Evolutionary conservation across 2,888 invertebrate genomes (phyloP), one percentile per base, ranked within the genome.

Genomic region (Drosophila meridionalis): DNA sequence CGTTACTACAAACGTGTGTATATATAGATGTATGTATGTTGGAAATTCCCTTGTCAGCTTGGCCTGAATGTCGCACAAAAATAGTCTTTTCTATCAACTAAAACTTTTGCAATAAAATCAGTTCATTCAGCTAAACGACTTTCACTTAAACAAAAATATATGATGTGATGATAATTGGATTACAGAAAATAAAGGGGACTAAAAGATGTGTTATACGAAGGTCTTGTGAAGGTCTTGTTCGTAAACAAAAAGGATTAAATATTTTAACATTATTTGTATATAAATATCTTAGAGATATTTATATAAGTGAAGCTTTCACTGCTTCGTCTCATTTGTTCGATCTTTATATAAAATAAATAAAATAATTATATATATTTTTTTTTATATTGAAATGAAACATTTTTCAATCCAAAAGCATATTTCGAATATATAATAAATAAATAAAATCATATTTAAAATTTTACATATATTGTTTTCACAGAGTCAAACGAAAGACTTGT

Each of bases 91-190:
- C 28, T 43, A 34, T n/a, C 55, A 52, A 26, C 71, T 36, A 42
- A 32, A 42, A 60, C 42, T 64, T 64, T 63, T 56, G 58, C 69
- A 63, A 47, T 60, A 28, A 53, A 9, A 14, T 55, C 38, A 34
- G 67, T 45, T 28, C 42, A 52, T 62, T 32, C 50, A 42, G 43
- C 47, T 28, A 30, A 71, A 79, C 14, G 38, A 38, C 78, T 78
- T 78, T 78, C 78, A 75, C 80, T 40, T 47, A n/a, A n/a, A 8
- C 32, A 32, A 14, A 30, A 30, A 26, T 26, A 4, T 48, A 50
- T 69, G 34, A 68, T 14, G 8, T 11, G 11, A 11, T 34, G 2
- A 30, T 48, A 12, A 6, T 26, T 26, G 11, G 45, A 45, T 30
- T 48, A 30, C 2, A 8, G 14, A 14, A 48, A 32, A 34, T 32